Conservation (phyloP, 2,888 invertebrate species). For the Oscheius sp. region DNA sequence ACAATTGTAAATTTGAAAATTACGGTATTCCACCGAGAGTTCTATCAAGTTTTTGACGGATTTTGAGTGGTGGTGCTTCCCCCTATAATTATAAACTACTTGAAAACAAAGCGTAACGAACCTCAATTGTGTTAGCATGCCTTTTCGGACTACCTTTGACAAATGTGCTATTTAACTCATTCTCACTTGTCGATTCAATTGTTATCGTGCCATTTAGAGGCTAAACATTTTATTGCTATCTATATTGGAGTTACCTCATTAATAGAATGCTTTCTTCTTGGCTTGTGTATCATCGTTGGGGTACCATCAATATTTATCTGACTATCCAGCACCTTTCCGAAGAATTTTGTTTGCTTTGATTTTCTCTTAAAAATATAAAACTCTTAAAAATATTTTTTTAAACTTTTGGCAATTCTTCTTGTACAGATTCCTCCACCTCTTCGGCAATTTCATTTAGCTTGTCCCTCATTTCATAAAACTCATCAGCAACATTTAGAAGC, state of each 20-base stretch:
- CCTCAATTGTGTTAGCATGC: not conserved
- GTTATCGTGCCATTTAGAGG: not conserved
- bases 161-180: not conserved
- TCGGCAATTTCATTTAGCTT: not conserved
- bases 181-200: not conserved
- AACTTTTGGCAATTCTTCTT: too few relatives aligned
- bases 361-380: conserved; percentile 8
- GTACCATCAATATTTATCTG: not conserved
- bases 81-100: too few relatives aligned
- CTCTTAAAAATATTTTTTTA: not conserved
- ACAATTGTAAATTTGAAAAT: too few relatives aligned
- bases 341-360: not conserved
- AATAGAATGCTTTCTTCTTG: not conserved
- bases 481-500: not conserved
- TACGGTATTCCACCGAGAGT: conserved; percentile 2
- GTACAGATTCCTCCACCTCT: not conserved
- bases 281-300: not conserved
- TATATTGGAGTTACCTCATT: not conserved
- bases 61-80: conserved; percentile 5
- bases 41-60: not conserved
- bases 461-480: not conserved
- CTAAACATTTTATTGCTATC: not conserved
- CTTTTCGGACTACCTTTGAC: not conserved
- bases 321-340: not conserved
- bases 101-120: not conserved